Base-by-base conservation (phyloP, 2,113 vertebrate genomes). In the Ellobius talpinus region DNA sequence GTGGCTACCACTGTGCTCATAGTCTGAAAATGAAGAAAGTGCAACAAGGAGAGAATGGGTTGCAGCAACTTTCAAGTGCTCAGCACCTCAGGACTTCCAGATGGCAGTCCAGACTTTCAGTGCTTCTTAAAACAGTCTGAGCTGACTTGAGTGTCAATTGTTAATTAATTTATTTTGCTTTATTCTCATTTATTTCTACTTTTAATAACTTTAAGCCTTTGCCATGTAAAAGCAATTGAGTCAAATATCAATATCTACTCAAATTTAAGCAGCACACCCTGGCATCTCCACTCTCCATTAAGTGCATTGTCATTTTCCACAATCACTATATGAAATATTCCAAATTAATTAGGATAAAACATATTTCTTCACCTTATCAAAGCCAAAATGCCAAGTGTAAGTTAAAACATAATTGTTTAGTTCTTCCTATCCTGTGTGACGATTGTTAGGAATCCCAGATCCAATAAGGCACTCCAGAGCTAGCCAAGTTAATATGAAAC, bases 401-500 rank as follows among this genome's bases (percentile, higher is more conserved):
- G 66, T 68, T 68, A 87, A 86, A 42, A 72, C 4, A 81, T 36
- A 76, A 17, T 45, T 90, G 39, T 13, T 78, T 78, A 73, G 29
- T n/a, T 66, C 31, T 36, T 90, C 4, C 9, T 82, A 26, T 70
- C 63, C 86, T 90, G 2, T 78, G 26, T 58, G 39, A 93, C 81
- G 70, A 96, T 42, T 73, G 8, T 91, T 89, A 82, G 6, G 7
- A 89, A 95, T 65, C 79, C 42, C 17, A 88, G 21, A 5, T 63
- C 81, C 7, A 76, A n/a, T 58, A 61, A 78, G 12, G 10, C 0
- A 10, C 10, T 70, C 23, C 45, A 24, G 90, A 88, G 4, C n/a
- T 89, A 63, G 39, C 19, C 16, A 73, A 97, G 90, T 52, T 92
- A 82, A 90, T 55, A 42, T 31, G 21, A 92, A 90, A 74, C 21